Evolutionary conservation across 1,140 invertebrate species (phyloP).

Genomic region (Phymastichus coffea): DNA sequence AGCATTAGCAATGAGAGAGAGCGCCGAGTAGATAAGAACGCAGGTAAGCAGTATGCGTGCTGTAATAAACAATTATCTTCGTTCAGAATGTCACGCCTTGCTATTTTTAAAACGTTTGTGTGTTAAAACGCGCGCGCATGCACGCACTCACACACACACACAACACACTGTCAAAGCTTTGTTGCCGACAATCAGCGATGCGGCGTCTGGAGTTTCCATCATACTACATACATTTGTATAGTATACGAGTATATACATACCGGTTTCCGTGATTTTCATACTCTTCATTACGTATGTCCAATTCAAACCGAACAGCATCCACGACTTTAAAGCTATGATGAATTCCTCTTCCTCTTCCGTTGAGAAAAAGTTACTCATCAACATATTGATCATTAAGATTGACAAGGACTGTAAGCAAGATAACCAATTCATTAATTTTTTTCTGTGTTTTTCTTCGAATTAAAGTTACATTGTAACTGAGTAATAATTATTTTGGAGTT

Average conservation of each 20-base stretch:
- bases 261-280: slow-evolving; percentile 37
- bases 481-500: slow-evolving; percentile 3
- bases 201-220: neutral
- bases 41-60: slow-evolving; percentile 38
- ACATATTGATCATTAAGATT: slow-evolving; percentile 49
- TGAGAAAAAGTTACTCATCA: slow-evolving; percentile 48
- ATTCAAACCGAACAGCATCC: slow-evolving; percentile 47
- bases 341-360: slow-evolving; percentile 37
- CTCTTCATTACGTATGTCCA: slow-evolving; percentile 46
- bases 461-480: neutral
- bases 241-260: slow-evolving; percentile 29
- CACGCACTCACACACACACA: neutral
- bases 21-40: slow-evolving; percentile 39
- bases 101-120: too few species aligned
- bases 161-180: neutral
- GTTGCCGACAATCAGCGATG: too few species aligned
- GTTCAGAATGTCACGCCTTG: too few species aligned
- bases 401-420: slow-evolving; percentile 46
- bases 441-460: neutral
- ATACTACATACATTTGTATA: slow-evolving; percentile 12
- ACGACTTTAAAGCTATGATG: slow-evolving; percentile 37
- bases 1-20: slow-evolving; percentile 42
- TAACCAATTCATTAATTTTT: too few species aligned
- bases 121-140: neutral
- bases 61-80: slow-evolving; percentile 31